Evolutionary conservation across 1,140 invertebrate species (phyloP).

Genomic region (Aphelenchoides avenae): DNA sequence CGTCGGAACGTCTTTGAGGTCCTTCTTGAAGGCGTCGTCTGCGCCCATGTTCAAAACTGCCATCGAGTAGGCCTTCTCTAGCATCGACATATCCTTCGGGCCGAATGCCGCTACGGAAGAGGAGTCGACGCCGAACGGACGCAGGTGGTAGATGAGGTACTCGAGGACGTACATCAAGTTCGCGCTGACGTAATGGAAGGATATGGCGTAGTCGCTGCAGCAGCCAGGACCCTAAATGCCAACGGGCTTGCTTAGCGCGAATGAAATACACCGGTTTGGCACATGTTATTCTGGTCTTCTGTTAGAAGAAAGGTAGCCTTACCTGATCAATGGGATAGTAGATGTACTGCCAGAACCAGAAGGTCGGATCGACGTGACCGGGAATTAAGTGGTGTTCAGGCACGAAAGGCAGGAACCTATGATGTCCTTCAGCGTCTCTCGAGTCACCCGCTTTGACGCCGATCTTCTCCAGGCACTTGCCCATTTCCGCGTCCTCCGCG

Average conservation of each 20-base stretch:
- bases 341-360: constrained; percentile 24
- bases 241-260: neutral
- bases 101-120: constrained; percentile 21
- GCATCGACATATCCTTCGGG: constrained; percentile 19
- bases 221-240: constrained; percentile 8
- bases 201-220: constrained; percentile 36
- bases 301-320: constrained; percentile 8
- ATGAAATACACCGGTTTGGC: neutral
- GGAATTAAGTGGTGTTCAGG: constrained; percentile 5
- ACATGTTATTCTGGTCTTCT: neutral
- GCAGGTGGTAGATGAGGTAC: constrained; percentile 62
- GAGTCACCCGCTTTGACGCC: constrained; percentile 79
- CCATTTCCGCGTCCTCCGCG: constrained; percentile 85
- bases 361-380: neutral
- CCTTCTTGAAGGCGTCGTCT: constrained; percentile 31
- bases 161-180: constrained; percentile 32
- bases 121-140: constrained; percentile 73
- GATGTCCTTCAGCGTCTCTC: constrained; percentile 73
- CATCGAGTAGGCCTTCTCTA: constrained; percentile 16
- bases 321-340: constrained; percentile 28
- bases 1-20: no score
- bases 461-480: constrained; percentile 78
- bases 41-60: constrained; percentile 29
- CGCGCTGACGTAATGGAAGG: constrained; percentile 36
- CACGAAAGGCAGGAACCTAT: constrained; percentile 58